phyloP scores from a whole-genome alignment of 2,797 vertebrate genomes.

The Pachyuromys duprasi region DNA sequence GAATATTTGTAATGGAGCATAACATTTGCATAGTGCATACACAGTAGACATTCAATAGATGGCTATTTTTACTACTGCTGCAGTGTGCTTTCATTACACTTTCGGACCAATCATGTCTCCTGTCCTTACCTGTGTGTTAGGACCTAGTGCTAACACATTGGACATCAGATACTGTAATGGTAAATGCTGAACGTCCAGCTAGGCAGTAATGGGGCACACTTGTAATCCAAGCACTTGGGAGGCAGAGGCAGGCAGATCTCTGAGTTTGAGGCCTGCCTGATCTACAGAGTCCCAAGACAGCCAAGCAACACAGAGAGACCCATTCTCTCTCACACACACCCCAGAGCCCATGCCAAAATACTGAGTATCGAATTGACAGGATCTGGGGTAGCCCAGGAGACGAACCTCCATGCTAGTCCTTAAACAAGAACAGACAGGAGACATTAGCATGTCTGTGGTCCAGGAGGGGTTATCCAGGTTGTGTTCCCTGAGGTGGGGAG shows the following conservation, averaged over 20 bases:
- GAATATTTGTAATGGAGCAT: not conserved
- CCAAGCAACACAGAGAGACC: not conserved
- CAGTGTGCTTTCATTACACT: not conserved
- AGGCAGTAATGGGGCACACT: too few species aligned
- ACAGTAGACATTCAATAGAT: not conserved
- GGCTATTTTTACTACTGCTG: not conserved
- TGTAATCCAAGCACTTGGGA: not conserved
- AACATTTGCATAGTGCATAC: not conserved
- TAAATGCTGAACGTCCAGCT: not conserved
- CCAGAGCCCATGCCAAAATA: not conserved
- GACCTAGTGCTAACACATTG: not conserved
- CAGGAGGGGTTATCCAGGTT: not conserved
- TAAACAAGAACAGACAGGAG: too few species aligned
- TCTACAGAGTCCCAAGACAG: not conserved
- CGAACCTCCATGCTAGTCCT: too few species aligned
- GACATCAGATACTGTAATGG: not conserved
- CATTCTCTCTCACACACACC: not conserved
- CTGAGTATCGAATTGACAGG: not conserved
- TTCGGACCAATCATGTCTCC: not conserved
- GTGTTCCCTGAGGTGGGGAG: not conserved
- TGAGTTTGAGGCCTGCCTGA: not conserved
- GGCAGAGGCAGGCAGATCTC: not conserved
- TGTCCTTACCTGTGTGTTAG: not conserved
- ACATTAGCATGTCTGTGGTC: not conserved
- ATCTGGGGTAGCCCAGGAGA: not conserved